phyloP scores from a whole-genome alignment of 2,888 invertebrate species.

The Eupithecia vulgata region DNA sequence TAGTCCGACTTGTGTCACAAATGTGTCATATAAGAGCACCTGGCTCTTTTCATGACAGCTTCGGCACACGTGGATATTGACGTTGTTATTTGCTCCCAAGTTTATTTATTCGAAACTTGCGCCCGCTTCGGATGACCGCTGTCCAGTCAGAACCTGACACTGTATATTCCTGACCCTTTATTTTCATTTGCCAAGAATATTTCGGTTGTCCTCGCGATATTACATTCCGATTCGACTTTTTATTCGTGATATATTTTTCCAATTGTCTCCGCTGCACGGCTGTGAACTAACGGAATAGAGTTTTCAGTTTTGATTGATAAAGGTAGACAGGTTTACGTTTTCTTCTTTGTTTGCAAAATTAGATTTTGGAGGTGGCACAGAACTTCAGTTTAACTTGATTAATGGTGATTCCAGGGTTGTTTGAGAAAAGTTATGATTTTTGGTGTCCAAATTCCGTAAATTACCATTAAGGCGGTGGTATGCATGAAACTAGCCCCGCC shows the following conservation, averaged over 20 bases:
- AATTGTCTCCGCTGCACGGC: slow-evolving; percentile 72
- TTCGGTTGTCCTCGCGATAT: slow-evolving; percentile 78
- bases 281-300: slow-evolving; percentile 81
- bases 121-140: slow-evolving; percentile 76
- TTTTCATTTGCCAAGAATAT: slow-evolving; percentile 83
- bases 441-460: slow-evolving; percentile 57
- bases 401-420: slow-evolving; percentile 72
- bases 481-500: no score
- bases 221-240: slow-evolving; percentile 82
- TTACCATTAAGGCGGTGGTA: slow-evolving; percentile 58
- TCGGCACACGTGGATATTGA: slow-evolving; percentile 68
- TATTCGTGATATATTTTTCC: slow-evolving; percentile 83
- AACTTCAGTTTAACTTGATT: slow-evolving; percentile 80
- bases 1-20: slow-evolving; percentile 65
- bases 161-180: slow-evolving; percentile 80
- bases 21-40: slow-evolving; percentile 68
- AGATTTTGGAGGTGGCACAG: slow-evolving; percentile 78
- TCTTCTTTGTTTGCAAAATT: slow-evolving; percentile 83
- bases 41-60: slow-evolving; percentile 61
- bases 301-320: slow-evolving; percentile 84
- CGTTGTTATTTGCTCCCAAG: slow-evolving; percentile 70
- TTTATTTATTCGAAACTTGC: slow-evolving; percentile 80
- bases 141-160: slow-evolving; percentile 81
- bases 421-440: slow-evolving; percentile 68
- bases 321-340: slow-evolving; percentile 82